Evolutionary conservation across 37 sponge, comb jelly and placozoan species (phyloP), one percentile per base, ranked within the genome.

Genomic region (Haliclona indistincta): DNA sequence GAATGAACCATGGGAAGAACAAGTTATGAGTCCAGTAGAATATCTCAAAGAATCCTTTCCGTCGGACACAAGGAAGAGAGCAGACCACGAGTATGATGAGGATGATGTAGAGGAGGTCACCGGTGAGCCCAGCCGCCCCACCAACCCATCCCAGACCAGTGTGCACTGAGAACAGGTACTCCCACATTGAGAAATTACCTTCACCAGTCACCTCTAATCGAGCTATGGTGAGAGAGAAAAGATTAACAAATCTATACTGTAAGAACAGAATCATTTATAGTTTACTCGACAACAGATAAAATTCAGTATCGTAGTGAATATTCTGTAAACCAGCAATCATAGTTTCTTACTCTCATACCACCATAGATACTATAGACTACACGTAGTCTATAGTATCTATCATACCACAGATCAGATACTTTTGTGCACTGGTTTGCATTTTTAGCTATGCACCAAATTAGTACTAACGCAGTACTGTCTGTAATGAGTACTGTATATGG

Each of bases 1-100:
- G 64, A 2, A 86, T 73, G 73, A 76, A 89, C 77, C 75, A 93
- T 7, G 73, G 29, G 37, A 81, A 42, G 58, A 75, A 93, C 37
- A 93, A 75, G 55, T 75, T 81, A 61, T 93, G 94, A 22, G 86
- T 89, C 85, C 85, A 93, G 67, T 89, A 93, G 67, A 93, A 93
- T 26, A 93, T 86, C 79, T 93, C 80, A 68, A 93, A 93, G 51
- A 76, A 85, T 38, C 94, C 94, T 26, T 73, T 83, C 41, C 89
- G 74, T 26, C 94, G 44, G 49, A 93, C 77, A 64, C 71, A 88
- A 23, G 94, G 94, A 25, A 80, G 77, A 0, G 89, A 75, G 40
- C 86, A 93, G 55, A 79, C 19, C 2, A 84, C 75, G 73, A 93
- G 88, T 3, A 84, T 47, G 13, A 58, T n/a, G 17, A 84, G 49